A percentile compares a stretch with the other conserved stretches of the same genome.
These are phyloP conservation scores for Andrena praecox DNA, from an alignment of 2,888 invertebrate species.

Conservation along the genomic window DNA sequence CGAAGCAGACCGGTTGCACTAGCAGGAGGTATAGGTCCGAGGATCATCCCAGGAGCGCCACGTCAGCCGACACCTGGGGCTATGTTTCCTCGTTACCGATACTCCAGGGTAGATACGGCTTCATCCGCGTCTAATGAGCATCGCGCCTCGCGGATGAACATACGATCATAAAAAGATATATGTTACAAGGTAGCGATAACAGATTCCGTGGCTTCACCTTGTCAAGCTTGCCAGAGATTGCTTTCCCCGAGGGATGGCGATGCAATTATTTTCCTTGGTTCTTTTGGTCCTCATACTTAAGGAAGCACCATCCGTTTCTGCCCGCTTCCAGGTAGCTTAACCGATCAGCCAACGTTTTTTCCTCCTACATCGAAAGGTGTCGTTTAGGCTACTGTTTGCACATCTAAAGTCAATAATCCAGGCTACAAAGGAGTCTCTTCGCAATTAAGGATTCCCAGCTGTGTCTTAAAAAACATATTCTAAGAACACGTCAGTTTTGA, in stretches of 20 bases:
- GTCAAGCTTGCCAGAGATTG: constrained; percentile 42
- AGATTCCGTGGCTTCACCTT: constrained; percentile 55
- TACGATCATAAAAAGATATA: constrained; percentile 65
- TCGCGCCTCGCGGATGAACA: constrained; percentile 49
- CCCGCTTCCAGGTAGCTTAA: background rate
- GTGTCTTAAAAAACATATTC: too few species aligned
- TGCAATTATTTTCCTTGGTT: background rate
- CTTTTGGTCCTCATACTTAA: background rate
- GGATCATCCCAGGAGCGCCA: constrained; percentile 33
- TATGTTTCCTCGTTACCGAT: constrained; percentile 55
- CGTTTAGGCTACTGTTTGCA: background rate
- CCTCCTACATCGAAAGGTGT: background rate
- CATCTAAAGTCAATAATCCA: background rate
- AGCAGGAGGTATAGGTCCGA: constrained; percentile 19
- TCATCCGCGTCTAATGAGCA: constrained; percentile 37
- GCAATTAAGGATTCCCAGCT: background rate
- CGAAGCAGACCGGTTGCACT: constrained; percentile 16
- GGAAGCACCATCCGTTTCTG: background rate
- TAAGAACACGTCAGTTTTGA: background rate
- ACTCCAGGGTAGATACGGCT: constrained; percentile 17
- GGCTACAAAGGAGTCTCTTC: background rate
- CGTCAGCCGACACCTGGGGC: constrained; percentile 45
- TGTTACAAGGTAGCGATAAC: constrained; percentile 72
- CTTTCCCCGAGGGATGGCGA: constrained; percentile 10
- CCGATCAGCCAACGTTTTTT: background rate